A percentile compares a stretch with the other conserved stretches of the same genome.
phyloP scores from a whole-genome alignment of 2,797 vertebrate genomes.

The Chelidonichthys spinosus region DNA sequence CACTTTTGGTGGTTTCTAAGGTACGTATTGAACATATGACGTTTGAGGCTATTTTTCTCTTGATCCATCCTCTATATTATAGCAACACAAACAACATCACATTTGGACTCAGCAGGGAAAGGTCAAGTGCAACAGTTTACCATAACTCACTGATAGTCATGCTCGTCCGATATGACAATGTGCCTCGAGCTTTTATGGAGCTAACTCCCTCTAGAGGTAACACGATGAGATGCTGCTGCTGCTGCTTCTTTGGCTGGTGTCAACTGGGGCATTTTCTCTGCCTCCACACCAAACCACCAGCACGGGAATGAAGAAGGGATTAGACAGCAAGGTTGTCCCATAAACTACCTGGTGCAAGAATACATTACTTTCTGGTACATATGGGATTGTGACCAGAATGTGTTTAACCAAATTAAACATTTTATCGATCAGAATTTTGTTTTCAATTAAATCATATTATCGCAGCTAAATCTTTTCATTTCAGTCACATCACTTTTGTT shows the following conservation, averaged over 20 bases:
- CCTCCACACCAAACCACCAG: not conserved
- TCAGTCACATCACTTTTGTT: not conserved
- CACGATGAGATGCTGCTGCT: conserved; percentile 49
- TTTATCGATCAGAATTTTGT: not conserved
- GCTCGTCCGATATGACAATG: conserved; percentile 14
- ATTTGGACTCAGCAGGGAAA: conserved; percentile 28
- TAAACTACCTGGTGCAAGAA: not conserved
- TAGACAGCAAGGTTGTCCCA: not conserved
- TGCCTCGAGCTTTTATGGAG: conserved; percentile 70
- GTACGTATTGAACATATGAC: not conserved
- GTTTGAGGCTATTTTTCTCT: not conserved
- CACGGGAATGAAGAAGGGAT: not conserved
- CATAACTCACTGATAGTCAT: conserved; percentile 25
- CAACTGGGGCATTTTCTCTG: not conserved
- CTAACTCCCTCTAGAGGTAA: conserved; percentile 80
- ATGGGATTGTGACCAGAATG: not conserved
- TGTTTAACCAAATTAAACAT: not conserved
- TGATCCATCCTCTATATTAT: not conserved
- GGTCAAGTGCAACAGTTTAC: conserved; percentile 49
- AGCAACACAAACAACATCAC: conserved; percentile 21
- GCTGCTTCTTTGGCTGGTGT: conserved; percentile 5
- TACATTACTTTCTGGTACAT: not conserved
- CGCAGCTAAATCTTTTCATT: not conserved
- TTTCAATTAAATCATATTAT: not conserved
- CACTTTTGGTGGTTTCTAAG: not conserved